Evolutionary conservation across 1,140 invertebrate species (phyloP).

Genomic region (Nasonia longicornis): DNA sequence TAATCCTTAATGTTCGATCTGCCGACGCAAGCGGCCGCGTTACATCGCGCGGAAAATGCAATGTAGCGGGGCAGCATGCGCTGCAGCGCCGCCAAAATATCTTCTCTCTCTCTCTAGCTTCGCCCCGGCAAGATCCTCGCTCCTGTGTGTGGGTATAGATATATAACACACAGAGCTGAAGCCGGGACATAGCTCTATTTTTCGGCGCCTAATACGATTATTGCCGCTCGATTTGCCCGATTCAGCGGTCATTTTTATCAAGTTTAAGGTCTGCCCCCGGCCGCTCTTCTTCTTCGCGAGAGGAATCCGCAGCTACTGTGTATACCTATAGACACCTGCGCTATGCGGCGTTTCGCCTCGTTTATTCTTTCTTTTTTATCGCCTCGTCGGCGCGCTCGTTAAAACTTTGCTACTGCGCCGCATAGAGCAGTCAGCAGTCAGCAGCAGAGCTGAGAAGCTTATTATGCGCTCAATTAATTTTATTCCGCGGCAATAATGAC

Average conservation of each 20-base stretch:
- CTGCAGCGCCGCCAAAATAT: background rate
- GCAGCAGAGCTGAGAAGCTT: background rate
- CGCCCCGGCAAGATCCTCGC: background rate
- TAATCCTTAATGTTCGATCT: constrained; percentile 23
- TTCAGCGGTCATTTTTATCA: constrained; percentile 38
- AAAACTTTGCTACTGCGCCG: constrained; percentile 24
- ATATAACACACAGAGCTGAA: background rate
- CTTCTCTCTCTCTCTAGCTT: background rate
- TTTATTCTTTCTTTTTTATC: background rate
- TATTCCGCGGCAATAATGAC: background rate
- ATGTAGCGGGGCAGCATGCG: background rate
- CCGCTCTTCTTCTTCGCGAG: background rate
- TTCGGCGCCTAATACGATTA: constrained; percentile 21
- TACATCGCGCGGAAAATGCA: constrained; percentile 32
- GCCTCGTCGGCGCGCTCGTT: background rate
- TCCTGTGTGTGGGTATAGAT: background rate
- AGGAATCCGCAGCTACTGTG: background rate
- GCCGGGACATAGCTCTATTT: background rate
- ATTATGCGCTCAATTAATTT: background rate
- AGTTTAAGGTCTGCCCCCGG: constrained; percentile 12
- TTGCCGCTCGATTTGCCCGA: constrained; percentile 36
- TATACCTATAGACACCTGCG: background rate
- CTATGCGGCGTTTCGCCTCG: background rate
- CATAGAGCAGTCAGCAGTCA: background rate
- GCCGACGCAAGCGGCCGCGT: background rate